phyloP scores from a whole-genome alignment of 1,140 invertebrate genomes.

The Heterodera schachtii region DNA sequence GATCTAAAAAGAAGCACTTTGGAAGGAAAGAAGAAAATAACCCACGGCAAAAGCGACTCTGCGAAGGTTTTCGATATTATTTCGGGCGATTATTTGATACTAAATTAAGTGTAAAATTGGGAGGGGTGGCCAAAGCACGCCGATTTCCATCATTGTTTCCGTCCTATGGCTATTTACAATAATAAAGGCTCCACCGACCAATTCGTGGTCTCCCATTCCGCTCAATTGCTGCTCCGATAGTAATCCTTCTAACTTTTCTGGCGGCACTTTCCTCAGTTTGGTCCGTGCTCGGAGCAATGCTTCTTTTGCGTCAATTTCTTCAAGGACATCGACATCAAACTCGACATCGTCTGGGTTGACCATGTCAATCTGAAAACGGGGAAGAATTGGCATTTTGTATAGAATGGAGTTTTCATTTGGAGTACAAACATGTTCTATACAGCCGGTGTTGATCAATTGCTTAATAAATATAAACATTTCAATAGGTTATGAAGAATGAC shows the following conservation, averaged over 20 bases:
- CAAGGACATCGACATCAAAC: constrained; percentile 55
- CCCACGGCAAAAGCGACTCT: constrained; percentile 53
- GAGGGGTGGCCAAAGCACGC: no score
- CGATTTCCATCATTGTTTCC: no score
- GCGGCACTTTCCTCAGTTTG: constrained; percentile 42
- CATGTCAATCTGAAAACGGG: constrained; percentile 46
- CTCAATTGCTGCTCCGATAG: constrained; percentile 25
- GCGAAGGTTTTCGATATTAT: constrained; percentile 54
- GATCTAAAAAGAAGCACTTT: constrained; percentile 25
- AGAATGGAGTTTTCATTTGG: no score
- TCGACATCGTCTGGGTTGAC: constrained; percentile 56
- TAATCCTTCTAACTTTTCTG: constrained; percentile 34
- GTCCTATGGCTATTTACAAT: no score
- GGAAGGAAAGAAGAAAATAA: background rate
- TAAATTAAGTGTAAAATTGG: background rate
- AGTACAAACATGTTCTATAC: constrained; percentile 54
- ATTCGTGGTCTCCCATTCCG: constrained; percentile 50
- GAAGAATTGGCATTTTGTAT: background rate
- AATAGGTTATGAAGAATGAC: background rate
- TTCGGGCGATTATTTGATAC: constrained; percentile 51
- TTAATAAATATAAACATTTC: constrained; percentile 30
- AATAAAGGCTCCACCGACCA: constrained; percentile 7
- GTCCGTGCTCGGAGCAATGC: constrained; percentile 52
- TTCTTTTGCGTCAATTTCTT: constrained; percentile 52
- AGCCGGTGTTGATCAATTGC: constrained; percentile 64